phyloP scores from a whole-genome alignment of 2,797 vertebrate species.

The Podargus strigoides region DNA sequence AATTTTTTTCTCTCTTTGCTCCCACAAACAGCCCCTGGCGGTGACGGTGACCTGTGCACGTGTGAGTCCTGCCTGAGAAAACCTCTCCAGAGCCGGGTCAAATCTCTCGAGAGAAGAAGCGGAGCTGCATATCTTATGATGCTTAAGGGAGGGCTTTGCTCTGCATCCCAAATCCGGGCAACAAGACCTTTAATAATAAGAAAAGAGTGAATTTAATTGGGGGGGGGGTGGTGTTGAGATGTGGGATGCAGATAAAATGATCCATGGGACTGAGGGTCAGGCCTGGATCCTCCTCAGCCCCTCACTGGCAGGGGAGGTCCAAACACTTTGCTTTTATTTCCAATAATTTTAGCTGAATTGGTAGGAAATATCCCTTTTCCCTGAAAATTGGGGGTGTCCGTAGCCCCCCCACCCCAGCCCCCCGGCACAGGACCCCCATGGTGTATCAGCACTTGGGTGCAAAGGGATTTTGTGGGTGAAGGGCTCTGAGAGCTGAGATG shows the following conservation, averaged over 20 bases:
- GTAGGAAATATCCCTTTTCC: neutral
- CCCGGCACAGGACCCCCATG: neutral
- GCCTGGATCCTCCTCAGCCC: neutral
- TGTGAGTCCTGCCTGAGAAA: neutral
- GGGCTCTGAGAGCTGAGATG: accelerated
- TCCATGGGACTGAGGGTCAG: accelerated
- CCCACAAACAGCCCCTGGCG: neutral
- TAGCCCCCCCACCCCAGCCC: neutral
- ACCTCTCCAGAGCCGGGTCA: neutral
- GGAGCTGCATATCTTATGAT: neutral
- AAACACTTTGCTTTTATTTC: neutral
- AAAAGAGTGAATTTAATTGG: neutral
- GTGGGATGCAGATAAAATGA: neutral
- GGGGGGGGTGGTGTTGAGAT: accelerated
- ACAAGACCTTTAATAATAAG: neutral
- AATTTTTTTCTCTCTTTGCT: neutral
- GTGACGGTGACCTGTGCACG: accelerated
- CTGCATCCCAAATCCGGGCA: neutral
- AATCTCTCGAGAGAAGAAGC: neutral
- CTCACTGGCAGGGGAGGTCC: neutral
- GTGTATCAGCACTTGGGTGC: accelerated
- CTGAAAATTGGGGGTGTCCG: accelerated
- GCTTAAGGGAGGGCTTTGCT: neutral
- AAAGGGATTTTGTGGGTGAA: neutral
- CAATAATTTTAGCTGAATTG: accelerated